A percentile compares a stretch with the other conserved stretches of the same genome.
These are phyloP conservation scores for Ictalurus punctatus DNA, from an alignment of 2,113 vertebrate genomes.

Conservation along the genomic window DNA sequence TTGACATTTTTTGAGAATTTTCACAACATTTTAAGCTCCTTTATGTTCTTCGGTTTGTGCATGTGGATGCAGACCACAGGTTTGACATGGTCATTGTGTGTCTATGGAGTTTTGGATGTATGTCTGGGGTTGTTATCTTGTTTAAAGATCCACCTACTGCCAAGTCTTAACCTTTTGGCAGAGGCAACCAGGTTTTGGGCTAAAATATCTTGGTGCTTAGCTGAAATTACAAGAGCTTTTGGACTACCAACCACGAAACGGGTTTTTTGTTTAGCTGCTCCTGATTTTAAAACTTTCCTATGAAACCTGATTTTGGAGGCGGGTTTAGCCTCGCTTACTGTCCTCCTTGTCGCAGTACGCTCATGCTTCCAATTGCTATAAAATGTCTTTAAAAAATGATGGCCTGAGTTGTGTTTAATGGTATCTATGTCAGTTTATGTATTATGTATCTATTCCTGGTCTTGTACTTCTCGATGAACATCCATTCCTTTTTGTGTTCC, in stretches of 20 bases:
- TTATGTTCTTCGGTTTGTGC: neutral
- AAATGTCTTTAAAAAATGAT: neutral
- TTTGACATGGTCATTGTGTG: neutral
- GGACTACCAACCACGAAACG: neutral
- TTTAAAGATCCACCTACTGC: neutral
- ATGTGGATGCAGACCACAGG: neutral
- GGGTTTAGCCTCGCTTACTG: neutral
- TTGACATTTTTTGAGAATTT: neutral
- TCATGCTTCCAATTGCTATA: neutral
- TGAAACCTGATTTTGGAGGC: neutral
- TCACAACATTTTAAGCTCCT: neutral
- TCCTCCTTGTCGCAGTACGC: neutral
- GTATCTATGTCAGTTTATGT: neutral
- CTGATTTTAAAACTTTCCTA: neutral
- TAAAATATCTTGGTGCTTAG: neutral
- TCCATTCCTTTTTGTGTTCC: neutral
- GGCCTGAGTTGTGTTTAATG: neutral
- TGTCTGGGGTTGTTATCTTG: neutral
- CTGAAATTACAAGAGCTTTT: neutral
- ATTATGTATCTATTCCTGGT: neutral
- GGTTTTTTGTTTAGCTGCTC: neutral
- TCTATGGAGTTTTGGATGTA: neutral
- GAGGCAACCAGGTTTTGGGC: neutral
- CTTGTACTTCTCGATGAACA: neutral
- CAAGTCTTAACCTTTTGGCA: neutral